Percentiles rank a stretch among this genome's conserved stretches.
Conservation (phyloP, 2,113 vertebrate species). For the Saimiri boliviensis region DNA sequence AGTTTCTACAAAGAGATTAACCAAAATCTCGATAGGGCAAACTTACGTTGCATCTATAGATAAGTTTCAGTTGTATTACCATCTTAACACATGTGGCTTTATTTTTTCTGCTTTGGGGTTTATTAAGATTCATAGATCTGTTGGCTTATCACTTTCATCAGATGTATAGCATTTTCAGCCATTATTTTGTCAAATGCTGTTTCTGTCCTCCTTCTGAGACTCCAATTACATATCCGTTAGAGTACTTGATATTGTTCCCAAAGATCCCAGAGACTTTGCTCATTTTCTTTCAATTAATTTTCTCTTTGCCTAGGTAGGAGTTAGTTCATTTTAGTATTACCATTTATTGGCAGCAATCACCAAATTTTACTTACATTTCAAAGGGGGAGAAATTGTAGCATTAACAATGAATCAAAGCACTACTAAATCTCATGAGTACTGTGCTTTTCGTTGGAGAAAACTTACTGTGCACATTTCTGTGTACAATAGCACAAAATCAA, state of each 20-base stretch:
- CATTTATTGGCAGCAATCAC: slow-evolving; percentile 89
- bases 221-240: background rate
- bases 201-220: background rate
- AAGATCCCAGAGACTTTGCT: background rate
- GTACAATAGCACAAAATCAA: slow-evolving; percentile 88
- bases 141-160: background rate
- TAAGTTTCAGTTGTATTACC: background rate
- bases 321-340: slow-evolving; percentile 79
- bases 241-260: background rate
- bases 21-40: background rate
- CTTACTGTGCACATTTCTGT: slow-evolving; percentile 73
- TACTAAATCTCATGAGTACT: slow-evolving; percentile 85
- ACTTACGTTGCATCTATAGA: background rate
- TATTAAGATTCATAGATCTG: background rate
- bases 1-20: slow-evolving; percentile 2
- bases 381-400: slow-evolving; percentile 90
- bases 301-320: background rate
- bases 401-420: slow-evolving; percentile 89
- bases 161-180: background rate
- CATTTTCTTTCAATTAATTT: background rate
- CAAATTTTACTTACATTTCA: slow-evolving; percentile 92
- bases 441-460: slow-evolving; percentile 85
- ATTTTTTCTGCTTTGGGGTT: background rate
- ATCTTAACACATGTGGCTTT: background rate
- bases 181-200: background rate